Percentiles rank a stretch among this genome's conserved stretches.
Conservation (phyloP, 2,797 vertebrate species). For the Neosilurus hyrtlii region DNA sequence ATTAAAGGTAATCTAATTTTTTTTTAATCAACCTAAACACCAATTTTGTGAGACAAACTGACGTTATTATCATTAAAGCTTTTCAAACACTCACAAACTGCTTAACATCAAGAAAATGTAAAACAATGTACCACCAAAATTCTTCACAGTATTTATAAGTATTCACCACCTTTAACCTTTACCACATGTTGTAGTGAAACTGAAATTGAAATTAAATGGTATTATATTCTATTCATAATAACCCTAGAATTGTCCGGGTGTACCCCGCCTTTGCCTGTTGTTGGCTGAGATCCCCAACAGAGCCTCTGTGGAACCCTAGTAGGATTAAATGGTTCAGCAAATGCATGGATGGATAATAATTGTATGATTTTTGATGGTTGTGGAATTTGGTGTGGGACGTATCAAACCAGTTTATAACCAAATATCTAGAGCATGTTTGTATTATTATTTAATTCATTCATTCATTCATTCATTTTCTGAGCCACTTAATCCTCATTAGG, state of each 20-base stretch:
- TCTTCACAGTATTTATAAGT: background rate
- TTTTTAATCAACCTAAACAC: background rate
- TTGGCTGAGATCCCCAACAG: no score
- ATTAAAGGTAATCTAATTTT: constrained; percentile 76
- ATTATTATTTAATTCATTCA: no score
- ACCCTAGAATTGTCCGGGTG: no score
- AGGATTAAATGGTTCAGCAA: no score
- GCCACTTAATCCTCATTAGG: no score
- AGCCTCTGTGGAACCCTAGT: no score
- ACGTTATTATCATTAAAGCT: background rate
- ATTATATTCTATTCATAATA: background rate
- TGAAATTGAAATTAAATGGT: background rate
- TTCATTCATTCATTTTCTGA: no score
- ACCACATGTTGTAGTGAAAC: background rate
- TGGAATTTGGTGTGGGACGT: background rate
- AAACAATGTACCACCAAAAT: background rate
- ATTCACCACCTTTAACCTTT: background rate
- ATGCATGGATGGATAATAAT: no score
- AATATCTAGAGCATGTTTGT: background rate
- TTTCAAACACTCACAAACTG: background rate
- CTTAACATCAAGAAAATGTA: background rate
- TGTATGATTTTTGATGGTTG: background rate
- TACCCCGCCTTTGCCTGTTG: no score
- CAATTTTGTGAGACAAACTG: background rate
- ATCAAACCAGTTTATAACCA: background rate